Percentiles rank a stretch among this genome's conserved stretches.
Conservation (phyloP, 2,113 vertebrate genomes). For the Cercopithecus mona region DNA sequence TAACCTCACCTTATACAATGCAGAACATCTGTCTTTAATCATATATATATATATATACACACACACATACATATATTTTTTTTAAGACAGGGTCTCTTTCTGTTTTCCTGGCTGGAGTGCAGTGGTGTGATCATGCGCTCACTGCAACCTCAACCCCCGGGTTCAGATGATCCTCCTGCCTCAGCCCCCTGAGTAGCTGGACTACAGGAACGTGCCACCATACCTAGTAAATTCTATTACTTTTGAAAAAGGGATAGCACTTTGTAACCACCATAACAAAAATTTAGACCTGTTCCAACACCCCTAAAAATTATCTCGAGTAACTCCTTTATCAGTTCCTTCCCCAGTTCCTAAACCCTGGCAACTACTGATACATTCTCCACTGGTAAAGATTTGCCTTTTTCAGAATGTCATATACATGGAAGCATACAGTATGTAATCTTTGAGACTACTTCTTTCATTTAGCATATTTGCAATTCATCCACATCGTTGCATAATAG, state of each 20-base stretch:
- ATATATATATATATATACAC: background rate
- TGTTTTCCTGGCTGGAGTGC: background rate
- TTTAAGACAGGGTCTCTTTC: background rate
- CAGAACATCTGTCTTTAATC: background rate
- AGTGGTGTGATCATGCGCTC: too few species aligned
- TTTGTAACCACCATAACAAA: background rate
- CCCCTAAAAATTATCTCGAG: background rate
- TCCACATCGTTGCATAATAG: background rate
- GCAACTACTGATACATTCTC: background rate
- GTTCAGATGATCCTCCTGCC: background rate
- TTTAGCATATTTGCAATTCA: background rate
- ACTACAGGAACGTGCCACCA: background rate
- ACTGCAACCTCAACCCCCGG: background rate
- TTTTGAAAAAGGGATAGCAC: background rate
- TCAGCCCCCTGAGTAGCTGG: background rate
- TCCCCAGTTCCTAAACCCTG: background rate
- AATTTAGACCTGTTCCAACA: background rate
- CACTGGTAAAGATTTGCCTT: background rate
- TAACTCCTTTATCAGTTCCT: background rate
- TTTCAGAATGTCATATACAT: background rate
- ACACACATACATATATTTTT: too few species aligned
- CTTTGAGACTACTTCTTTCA: background rate
- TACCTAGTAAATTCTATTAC: background rate
- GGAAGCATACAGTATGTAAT: background rate
- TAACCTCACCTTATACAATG: background rate